Percentiles rank a stretch among this genome's conserved stretches.
phyloP scores from a whole-genome alignment of 2,113 vertebrate genomes.

The Cariama cristata region DNA sequence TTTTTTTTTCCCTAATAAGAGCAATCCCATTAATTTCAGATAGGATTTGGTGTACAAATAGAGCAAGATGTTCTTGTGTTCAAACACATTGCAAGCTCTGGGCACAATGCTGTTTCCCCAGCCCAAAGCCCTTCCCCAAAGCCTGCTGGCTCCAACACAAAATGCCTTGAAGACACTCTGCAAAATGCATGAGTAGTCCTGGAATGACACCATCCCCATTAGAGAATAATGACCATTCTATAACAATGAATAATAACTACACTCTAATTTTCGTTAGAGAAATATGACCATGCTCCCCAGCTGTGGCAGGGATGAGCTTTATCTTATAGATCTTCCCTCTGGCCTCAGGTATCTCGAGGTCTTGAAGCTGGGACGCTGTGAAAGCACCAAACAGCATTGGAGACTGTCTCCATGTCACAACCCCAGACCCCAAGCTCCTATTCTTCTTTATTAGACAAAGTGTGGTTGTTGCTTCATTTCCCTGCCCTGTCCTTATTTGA shows the following conservation, averaged over 20 bases:
- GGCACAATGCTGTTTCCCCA: neutral
- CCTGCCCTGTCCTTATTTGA: neutral
- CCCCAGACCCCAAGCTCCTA: neutral
- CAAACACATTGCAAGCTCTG: neutral
- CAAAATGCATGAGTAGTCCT: neutral
- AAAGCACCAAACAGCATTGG: neutral
- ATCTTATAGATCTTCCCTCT: neutral
- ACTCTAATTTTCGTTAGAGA: neutral
- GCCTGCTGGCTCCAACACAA: neutral
- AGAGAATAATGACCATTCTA: neutral
- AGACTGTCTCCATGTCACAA: neutral
- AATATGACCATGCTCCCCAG: neutral
- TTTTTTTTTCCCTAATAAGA: neutral
- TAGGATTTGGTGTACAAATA: neutral
- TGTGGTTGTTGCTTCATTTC: neutral
- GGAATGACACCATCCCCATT: neutral
- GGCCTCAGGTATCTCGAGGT: neutral
- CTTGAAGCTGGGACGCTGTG: neutral
- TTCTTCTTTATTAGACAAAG: neutral
- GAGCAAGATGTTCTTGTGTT: neutral
- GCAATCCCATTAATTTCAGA: neutral
- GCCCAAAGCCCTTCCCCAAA: neutral
- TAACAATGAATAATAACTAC: neutral
- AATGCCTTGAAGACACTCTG: neutral
- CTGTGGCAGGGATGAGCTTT: fast-evolving